Percentiles rank a stretch among this genome's conserved stretches.
Conservation (phyloP, 2,888 invertebrate genomes). For the Hemistola chrysoprasaria region DNA sequence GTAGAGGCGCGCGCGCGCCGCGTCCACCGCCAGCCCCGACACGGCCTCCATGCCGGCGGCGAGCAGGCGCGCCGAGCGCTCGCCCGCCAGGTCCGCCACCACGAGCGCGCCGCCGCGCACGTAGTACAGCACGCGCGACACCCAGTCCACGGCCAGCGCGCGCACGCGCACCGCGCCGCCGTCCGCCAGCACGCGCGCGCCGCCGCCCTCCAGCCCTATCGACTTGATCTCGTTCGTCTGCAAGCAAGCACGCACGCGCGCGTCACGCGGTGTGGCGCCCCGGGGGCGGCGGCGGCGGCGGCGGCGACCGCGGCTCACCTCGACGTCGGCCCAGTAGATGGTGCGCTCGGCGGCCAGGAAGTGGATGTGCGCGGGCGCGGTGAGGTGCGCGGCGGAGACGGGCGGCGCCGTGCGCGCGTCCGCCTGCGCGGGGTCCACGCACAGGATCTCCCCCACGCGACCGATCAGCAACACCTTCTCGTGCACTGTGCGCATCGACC, state of each 20-base stretch:
- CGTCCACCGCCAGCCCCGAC: slow-evolving; percentile 75
- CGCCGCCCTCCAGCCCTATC: slow-evolving; percentile 75
- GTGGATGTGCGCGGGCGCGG: slow-evolving; percentile 87
- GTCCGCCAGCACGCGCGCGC: slow-evolving; percentile 74
- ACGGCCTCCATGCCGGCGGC: slow-evolving; percentile 82
- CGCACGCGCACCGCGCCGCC: slow-evolving; percentile 81
- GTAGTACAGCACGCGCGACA: slow-evolving; percentile 89
- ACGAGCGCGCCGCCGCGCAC: slow-evolving; percentile 84
- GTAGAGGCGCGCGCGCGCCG: slow-evolving; percentile 23
- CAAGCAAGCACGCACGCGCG: no score
- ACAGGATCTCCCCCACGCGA: slow-evolving; percentile 89
- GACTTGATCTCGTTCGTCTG: slow-evolving; percentile 86
- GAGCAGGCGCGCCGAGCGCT: slow-evolving; percentile 82
- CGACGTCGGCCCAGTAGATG: slow-evolving; percentile 90
- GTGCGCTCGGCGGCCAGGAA: slow-evolving; percentile 84
- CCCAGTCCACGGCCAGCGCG: slow-evolving; percentile 92
- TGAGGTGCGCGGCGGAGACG: slow-evolving; percentile 86
- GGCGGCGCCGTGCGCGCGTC: slow-evolving; percentile 91
- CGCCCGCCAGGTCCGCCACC: slow-evolving; percentile 87
- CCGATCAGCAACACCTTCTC: slow-evolving; percentile 91
- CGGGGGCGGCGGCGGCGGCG: background rate
- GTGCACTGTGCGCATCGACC: slow-evolving; percentile 87
- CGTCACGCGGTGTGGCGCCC: no score
- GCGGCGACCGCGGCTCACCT: slow-evolving; percentile 53
- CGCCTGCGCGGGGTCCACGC: slow-evolving; percentile 89